A percentile compares a stretch with the other conserved stretches of the same genome.
Conservation (phyloP, 2,797 vertebrate genomes). For the Melanotaenia pygmaea region DNA sequence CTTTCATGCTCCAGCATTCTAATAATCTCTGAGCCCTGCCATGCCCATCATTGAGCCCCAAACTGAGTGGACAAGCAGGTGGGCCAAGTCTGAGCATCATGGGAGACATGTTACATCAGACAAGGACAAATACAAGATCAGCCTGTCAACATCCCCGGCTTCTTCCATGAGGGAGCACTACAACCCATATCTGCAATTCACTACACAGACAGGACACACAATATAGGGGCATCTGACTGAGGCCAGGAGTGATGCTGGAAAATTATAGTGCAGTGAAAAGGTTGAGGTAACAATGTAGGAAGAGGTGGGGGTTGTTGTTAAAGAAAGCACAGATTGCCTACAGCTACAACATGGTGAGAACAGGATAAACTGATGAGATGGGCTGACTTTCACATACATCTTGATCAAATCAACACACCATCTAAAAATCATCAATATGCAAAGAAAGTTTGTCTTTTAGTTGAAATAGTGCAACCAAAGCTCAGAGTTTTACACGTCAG, state of each 20-base stretch:
- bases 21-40: conserved; percentile 60
- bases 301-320: conserved; percentile 37
- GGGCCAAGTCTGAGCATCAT: conserved; percentile 45
- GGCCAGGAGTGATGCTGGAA: conserved; percentile 33
- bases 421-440: conserved; percentile 30
- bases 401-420: conserved; percentile 42
- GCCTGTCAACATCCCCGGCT: conserved; percentile 34
- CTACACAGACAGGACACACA: conserved; percentile 30
- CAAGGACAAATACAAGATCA: conserved; percentile 50
- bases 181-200: conserved; percentile 38
- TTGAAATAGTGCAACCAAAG: conserved; percentile 16
- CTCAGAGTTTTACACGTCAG: background rate
- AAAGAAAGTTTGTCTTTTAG: conserved; percentile 22
- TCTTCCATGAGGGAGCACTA: conserved; percentile 31
- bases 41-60: conserved; percentile 41
- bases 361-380: conserved; percentile 72
- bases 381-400: conserved; percentile 59
- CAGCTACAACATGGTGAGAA: conserved; percentile 49
- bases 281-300: conserved; percentile 36
- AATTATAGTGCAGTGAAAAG: conserved; percentile 44
- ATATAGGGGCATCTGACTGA: conserved; percentile 17
- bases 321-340: conserved; percentile 66
- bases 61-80: conserved; percentile 37
- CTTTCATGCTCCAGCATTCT: conserved; percentile 72
- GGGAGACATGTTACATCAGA: conserved; percentile 39